phyloP scores from a whole-genome alignment of 1,140 invertebrate genomes.

The Tetramorium simillimum region DNA sequence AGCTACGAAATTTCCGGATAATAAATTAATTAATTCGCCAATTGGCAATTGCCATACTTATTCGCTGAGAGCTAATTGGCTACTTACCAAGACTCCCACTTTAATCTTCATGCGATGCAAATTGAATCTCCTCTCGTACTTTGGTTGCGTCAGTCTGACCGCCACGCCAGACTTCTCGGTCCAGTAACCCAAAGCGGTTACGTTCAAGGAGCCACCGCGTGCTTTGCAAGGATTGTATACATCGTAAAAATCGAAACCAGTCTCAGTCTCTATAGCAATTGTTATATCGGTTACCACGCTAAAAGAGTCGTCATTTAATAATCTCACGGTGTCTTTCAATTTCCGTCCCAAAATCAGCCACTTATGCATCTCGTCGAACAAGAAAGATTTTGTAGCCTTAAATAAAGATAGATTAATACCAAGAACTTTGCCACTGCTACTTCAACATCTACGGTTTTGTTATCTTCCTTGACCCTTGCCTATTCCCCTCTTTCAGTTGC shows the following conservation, averaged over 20 bases:
- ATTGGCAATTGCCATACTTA: background rate
- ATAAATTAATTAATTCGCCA: background rate
- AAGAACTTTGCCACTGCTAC: background rate
- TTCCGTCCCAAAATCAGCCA: slow-evolving; percentile 66
- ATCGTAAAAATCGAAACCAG: slow-evolving; percentile 63
- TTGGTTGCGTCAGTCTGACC: slow-evolving; percentile 49
- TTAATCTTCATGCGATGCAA: slow-evolving; percentile 68
- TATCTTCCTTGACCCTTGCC: background rate
- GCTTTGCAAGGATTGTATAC: slow-evolving; percentile 72
- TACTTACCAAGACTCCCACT: slow-evolving; percentile 66
- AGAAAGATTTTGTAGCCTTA: slow-evolving; percentile 57
- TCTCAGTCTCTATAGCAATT: slow-evolving; percentile 46
- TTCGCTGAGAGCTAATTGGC: background rate
- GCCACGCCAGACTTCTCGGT: slow-evolving; percentile 39
- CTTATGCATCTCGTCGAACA: slow-evolving; percentile 67
- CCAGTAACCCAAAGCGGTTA: slow-evolving; percentile 65
- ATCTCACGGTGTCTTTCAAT: slow-evolving; percentile 28
- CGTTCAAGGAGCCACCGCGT: slow-evolving; percentile 65
- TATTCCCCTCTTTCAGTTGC: background rate
- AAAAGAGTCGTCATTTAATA: slow-evolving; percentile 61
- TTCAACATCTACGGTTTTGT: background rate
- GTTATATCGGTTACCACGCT: slow-evolving; percentile 61
- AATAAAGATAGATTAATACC: slow-evolving; percentile 16
- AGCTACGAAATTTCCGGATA: slow-evolving; percentile 27
- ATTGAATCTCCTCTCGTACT: slow-evolving; percentile 64